phyloP scores from a whole-genome alignment of 2,888 invertebrate genomes.

The Macrophya annulata region DNA sequence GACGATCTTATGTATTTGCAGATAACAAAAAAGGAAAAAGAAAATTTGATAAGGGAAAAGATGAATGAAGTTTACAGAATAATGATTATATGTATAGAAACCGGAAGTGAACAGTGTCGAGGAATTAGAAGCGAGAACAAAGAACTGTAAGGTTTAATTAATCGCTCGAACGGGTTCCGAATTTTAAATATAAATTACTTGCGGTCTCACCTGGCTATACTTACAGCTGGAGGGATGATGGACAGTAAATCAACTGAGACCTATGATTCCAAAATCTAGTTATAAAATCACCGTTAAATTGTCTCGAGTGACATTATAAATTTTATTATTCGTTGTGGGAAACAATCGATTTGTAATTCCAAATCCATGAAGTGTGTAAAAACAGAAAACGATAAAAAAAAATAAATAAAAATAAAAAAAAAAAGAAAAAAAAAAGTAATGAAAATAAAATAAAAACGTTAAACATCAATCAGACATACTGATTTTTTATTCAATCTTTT shows the following conservation, averaged over 20 bases:
- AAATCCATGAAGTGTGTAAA: background rate
- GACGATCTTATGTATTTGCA: no score
- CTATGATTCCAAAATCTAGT: background rate
- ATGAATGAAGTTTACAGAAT: background rate
- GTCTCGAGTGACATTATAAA: background rate
- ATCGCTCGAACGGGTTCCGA: conserved; percentile 17
- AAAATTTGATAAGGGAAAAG: background rate
- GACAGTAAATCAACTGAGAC: background rate
- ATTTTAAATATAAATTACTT: conserved; percentile 22
- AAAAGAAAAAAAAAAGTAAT: background rate
- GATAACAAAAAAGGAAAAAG: no score
- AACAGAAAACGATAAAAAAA: background rate
- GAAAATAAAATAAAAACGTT: no score
- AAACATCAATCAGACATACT: background rate
- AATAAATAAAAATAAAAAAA: no score
- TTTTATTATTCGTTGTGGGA: background rate
- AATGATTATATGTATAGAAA: background rate
- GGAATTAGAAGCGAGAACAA: background rate
- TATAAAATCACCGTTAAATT: conserved; percentile 19
- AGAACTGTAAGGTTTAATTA: conserved; percentile 27
- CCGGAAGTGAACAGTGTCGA: background rate
- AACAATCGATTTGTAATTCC: background rate
- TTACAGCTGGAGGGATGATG: background rate
- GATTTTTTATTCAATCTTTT: conserved; percentile 14
- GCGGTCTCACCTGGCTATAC: background rate